These are phyloP conservation scores for Hemicentrotus pulcherrimus DNA, from an alignment of 35 echinoderm and acorn worm species.

Conservation along the genomic window DNA sequence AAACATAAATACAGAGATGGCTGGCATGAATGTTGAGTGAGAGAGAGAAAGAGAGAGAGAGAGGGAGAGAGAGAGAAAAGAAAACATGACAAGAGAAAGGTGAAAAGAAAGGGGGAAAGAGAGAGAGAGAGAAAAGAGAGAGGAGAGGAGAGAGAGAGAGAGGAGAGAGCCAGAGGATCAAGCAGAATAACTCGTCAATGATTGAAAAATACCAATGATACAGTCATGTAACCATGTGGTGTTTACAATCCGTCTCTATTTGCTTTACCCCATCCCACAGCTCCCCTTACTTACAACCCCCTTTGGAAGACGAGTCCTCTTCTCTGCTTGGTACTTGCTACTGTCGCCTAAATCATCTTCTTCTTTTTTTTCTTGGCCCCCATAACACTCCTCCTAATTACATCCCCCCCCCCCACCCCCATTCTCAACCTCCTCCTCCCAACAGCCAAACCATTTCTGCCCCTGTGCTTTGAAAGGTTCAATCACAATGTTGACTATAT, in stretches of 20 bases:
- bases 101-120: background rate
- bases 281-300: background rate
- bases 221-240: background rate
- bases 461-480: no score
- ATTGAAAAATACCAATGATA: conserved; percentile 5
- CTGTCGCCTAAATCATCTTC: background rate
- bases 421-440: no score
- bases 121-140: background rate
- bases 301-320: background rate
- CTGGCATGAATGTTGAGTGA: background rate
- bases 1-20: conserved; percentile 32
- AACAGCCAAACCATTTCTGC: no score
- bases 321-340: background rate
- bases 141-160: no score
- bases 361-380: background rate
- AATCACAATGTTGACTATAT: no score
- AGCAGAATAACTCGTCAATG: background rate
- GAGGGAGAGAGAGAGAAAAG: background rate
- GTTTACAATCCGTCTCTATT: background rate
- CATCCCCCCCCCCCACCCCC: no score
- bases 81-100: background rate
- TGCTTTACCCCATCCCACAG: background rate
- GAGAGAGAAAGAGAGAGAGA: background rate
- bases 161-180: background rate
- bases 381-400: no score